A percentile compares a stretch with the other conserved stretches of the same genome.
Evolutionary conservation across 1,140 invertebrate genomes (phyloP).

Genomic region (Chrysoperla carnea): DNA sequence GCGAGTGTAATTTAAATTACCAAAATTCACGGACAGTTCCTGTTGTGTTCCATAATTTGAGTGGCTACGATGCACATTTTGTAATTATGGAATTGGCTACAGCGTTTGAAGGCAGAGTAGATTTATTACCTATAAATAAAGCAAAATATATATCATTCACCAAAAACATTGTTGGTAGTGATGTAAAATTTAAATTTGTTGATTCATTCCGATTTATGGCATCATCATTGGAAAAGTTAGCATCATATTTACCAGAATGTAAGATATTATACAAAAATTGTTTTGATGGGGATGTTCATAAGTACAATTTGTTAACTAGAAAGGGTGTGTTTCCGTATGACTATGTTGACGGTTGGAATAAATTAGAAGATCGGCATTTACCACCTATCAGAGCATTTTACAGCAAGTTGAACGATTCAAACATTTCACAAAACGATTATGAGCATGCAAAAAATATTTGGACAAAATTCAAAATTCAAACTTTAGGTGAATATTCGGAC

Average conservation of each 20-base stretch:
- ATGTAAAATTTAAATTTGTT: constrained; percentile 11
- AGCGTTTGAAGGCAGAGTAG: constrained; percentile 2
- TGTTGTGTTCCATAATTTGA: constrained; percentile 10
- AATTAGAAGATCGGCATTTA: constrained; percentile 15
- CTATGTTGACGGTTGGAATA: constrained; percentile 14
- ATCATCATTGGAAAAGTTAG: constrained; percentile 9
- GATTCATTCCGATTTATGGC: constrained; percentile 12
- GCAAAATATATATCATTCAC: constrained; percentile 13
- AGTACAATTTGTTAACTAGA: constrained; percentile 14
- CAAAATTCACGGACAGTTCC: constrained; percentile 1
- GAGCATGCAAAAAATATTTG: constrained; percentile 23
- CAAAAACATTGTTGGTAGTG: constrained; percentile 6
- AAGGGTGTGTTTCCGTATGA: constrained; percentile 19
- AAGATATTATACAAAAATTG: neutral
- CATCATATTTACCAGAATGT: constrained; percentile 6
- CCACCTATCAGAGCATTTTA: constrained; percentile 17
- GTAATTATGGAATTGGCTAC: constrained; percentile 8
- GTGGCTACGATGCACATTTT: constrained; percentile 9
- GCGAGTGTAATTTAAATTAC: constrained; percentile 6
- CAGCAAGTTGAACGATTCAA: constrained; percentile 13
- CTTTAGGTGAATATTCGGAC: constrained; percentile 22
- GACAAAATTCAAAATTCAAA: constrained; percentile 21
- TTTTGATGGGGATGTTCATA: constrained; percentile 4
- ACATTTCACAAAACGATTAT: constrained; percentile 19
- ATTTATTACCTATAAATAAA: constrained; percentile 10